Conservation (phyloP, 1,140 invertebrate species). For the Leptopilina clavipes region DNA sequence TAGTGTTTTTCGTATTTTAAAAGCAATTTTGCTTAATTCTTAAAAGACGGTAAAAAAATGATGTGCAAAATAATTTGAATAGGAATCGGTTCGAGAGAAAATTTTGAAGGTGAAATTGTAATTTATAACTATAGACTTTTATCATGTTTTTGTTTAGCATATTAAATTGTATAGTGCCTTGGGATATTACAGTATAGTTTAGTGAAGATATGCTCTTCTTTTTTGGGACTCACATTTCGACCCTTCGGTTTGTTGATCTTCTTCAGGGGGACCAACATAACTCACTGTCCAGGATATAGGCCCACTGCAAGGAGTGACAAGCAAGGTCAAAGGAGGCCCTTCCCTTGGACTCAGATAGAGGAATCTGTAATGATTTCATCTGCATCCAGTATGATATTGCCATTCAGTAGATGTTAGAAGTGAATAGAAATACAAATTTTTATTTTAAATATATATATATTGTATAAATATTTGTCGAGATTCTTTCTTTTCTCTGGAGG, state of each 20-base stretch:
- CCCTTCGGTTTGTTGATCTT: slow-evolving; percentile 65
- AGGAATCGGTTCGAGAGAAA: neutral
- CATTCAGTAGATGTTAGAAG: slow-evolving; percentile 58
- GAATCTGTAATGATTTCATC: slow-evolving; percentile 72
- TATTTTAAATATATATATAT: too few species aligned
- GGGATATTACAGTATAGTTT: slow-evolving; percentile 49
- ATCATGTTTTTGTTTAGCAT: slow-evolving; percentile 19
- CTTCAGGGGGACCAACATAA: slow-evolving; percentile 69
- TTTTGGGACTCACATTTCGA: slow-evolving; percentile 54
- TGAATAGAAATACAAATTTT: slow-evolving; percentile 43
- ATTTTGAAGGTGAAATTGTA: slow-evolving; percentile 22
- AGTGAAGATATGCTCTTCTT: slow-evolving; percentile 37
- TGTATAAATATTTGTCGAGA: too few species aligned
- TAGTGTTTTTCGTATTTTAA: too few species aligned
- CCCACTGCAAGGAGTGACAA: slow-evolving; percentile 71
- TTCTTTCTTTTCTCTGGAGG: too few species aligned
- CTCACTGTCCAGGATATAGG: slow-evolving; percentile 72
- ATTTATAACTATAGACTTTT: slow-evolving; percentile 5
- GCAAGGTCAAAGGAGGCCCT: slow-evolving; percentile 68
- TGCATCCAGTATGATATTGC: slow-evolving; percentile 72
- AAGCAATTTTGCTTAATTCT: neutral
- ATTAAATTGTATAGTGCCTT: slow-evolving; percentile 32
- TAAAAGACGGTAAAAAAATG: neutral
- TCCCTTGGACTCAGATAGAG: slow-evolving; percentile 71
- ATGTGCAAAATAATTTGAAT: neutral